These are phyloP conservation scores for Percopsis omiscomaycus DNA, from an alignment of 2,797 vertebrate species.

Conservation along the genomic window DNA sequence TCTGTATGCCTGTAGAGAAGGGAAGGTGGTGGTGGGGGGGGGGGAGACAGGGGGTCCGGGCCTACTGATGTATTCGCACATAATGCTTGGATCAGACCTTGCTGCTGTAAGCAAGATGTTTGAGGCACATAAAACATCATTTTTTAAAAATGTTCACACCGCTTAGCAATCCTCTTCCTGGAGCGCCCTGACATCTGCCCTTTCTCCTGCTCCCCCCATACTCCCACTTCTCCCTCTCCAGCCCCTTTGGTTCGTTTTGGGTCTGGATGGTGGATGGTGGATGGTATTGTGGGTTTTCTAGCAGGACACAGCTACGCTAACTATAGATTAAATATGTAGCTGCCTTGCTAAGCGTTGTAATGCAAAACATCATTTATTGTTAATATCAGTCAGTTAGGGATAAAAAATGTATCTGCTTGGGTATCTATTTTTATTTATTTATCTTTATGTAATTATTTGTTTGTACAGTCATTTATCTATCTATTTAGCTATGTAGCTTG, in stretches of 20 bases:
- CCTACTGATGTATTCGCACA: constrained; percentile 83
- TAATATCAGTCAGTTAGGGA: neutral
- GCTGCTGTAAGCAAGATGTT: constrained; percentile 88
- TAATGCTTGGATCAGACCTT: constrained; percentile 87
- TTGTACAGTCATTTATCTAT: neutral
- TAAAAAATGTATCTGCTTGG: neutral
- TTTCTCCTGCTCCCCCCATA: constrained; percentile 61
- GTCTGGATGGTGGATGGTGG: constrained; percentile 10
- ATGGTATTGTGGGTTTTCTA: constrained; percentile 21
- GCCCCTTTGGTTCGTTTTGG: constrained; percentile 51
- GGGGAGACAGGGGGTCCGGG: constrained; percentile 52
- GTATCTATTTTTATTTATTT: neutral
- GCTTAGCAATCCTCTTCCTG: constrained; percentile 75
- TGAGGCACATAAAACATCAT: constrained; percentile 79
- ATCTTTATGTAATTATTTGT: neutral
- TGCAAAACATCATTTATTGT: too few species aligned
- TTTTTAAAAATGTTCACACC: constrained; percentile 78
- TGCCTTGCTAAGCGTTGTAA: constrained; percentile 1
- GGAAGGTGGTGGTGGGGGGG: neutral
- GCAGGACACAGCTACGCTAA: constrained; percentile 40
- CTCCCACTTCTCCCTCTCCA: constrained; percentile 61
- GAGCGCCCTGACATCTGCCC: constrained; percentile 73
- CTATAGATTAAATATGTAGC: constrained; percentile 28
- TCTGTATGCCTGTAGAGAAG: constrained; percentile 10
- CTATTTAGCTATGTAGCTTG: too few species aligned